phyloP scores from a whole-genome alignment of 2,888 invertebrate genomes.

The Epistrophe eligans region DNA sequence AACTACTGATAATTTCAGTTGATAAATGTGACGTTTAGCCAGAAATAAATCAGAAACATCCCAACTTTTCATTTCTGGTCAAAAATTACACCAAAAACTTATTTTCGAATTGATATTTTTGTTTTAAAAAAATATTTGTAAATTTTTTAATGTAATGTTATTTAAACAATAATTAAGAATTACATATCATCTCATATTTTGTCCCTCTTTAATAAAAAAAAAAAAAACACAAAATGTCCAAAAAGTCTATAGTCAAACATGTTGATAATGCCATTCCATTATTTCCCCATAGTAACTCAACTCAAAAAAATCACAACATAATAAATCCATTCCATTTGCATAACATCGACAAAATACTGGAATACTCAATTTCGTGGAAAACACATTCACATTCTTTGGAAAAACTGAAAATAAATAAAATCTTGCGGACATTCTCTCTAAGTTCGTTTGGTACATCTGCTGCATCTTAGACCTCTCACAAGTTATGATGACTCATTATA shows the following conservation, averaged over 20 bases:
- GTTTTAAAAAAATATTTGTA: too few relatives aligned
- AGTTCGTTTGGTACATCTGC: constrained; percentile 17
- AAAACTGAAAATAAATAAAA: constrained; percentile 11
- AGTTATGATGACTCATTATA: constrained; percentile 43
- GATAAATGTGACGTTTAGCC: too few relatives aligned
- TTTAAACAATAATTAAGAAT: too few relatives aligned
- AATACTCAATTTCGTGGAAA: constrained; percentile 28
- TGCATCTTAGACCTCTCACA: constrained; percentile 31
- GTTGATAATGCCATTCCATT: background rate
- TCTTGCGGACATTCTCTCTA: constrained; percentile 28
- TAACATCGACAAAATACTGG: background rate
- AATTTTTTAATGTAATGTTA: too few relatives aligned
- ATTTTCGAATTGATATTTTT: too few relatives aligned
- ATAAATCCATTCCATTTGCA: background rate
- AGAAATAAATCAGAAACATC: too few relatives aligned
- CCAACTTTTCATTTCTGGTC: too few relatives aligned
- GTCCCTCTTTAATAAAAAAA: background rate
- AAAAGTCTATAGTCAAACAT: background rate
- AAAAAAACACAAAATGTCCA: background rate
- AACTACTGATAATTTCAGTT: too few relatives aligned
- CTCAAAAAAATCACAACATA: background rate
- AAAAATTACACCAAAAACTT: too few relatives aligned
- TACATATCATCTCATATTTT: too few relatives aligned
- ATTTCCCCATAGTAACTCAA: background rate
- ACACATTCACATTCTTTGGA: constrained; percentile 40